phyloP scores from a whole-genome alignment of 1,140 invertebrate species.

The Caligus rogercresseyi region DNA sequence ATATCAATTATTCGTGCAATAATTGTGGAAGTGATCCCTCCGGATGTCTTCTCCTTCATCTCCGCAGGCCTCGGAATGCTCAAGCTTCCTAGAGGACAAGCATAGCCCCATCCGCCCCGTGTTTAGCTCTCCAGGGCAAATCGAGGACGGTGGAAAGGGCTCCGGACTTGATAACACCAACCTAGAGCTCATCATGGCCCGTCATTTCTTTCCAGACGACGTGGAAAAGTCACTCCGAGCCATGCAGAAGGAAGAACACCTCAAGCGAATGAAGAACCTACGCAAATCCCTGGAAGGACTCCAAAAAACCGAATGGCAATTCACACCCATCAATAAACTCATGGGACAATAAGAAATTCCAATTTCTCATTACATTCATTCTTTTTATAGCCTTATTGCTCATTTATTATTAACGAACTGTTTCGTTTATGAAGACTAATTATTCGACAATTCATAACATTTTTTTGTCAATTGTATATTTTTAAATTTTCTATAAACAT shows the following conservation, averaged over 20 bases:
- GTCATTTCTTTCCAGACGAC: not conserved
- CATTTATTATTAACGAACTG: no score
- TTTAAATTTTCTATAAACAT: no score
- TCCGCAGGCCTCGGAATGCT: not conserved
- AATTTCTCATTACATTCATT: no score
- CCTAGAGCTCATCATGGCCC: not conserved
- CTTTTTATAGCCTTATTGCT: no score
- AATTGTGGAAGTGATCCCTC: no score
- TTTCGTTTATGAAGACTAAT: no score
- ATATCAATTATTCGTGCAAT: no score
- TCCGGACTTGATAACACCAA: not conserved
- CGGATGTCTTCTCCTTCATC: not conserved
- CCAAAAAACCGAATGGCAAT: not conserved
- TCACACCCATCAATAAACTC: not conserved
- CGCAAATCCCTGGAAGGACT: not conserved
- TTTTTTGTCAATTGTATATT: no score
- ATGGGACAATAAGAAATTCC: not conserved
- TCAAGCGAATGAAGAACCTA: not conserved
- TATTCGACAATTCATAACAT: not conserved
- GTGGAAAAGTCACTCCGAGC: not conserved
- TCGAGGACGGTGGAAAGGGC: not conserved
- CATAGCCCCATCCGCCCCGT: not conserved
- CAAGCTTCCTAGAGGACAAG: not conserved
- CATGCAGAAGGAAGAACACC: not conserved
- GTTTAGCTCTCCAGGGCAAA: not conserved